Evolutionary conservation across 1,140 invertebrate genomes (phyloP).

Genomic region (Drosophila dunni): DNA sequence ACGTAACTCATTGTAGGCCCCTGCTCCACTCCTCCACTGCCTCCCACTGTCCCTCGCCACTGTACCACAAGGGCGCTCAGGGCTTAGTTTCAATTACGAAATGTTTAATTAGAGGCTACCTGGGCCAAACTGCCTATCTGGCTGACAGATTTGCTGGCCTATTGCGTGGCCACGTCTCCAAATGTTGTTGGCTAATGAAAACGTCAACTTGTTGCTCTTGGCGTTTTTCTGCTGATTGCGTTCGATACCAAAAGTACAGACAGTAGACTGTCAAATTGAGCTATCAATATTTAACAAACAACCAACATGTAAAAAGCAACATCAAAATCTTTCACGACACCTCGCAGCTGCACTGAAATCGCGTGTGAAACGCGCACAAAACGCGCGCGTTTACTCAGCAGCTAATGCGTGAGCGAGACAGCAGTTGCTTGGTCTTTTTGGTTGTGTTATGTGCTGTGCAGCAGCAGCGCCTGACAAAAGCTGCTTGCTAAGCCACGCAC

Average conservation of each 20-base stretch:
- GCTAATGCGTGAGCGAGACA: background rate
- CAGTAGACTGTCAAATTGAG: constrained; percentile 16
- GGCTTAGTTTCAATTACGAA: constrained; percentile 73
- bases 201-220: constrained; percentile 53
- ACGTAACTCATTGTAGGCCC: constrained; percentile 57
- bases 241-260: constrained; percentile 4
- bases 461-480: constrained; percentile 28
- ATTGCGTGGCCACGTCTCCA: constrained; percentile 40
- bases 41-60: background rate
- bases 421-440: constrained; percentile 1
- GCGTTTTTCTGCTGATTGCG: constrained; percentile 5
- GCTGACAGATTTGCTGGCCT: constrained; percentile 30
- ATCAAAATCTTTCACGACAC: constrained; percentile 2
- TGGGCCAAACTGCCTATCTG: background rate
- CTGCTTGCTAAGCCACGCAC: constrained; percentile 10
- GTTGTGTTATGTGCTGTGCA: constrained; percentile 49
- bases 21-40: constrained; percentile 3
- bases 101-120: constrained; percentile 70
- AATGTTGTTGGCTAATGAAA: constrained; percentile 63
- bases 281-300: constrained; percentile 15
- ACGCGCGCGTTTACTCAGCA: background rate
- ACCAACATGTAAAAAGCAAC: constrained; percentile 1
- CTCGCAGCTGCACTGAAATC: constrained; percentile 19
- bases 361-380: constrained; percentile 32
- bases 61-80: constrained; percentile 3